A percentile compares a stretch with the other conserved stretches of the same genome.
phyloP scores from a whole-genome alignment of 2,113 vertebrate genomes.

The Bos javanicus region DNA sequence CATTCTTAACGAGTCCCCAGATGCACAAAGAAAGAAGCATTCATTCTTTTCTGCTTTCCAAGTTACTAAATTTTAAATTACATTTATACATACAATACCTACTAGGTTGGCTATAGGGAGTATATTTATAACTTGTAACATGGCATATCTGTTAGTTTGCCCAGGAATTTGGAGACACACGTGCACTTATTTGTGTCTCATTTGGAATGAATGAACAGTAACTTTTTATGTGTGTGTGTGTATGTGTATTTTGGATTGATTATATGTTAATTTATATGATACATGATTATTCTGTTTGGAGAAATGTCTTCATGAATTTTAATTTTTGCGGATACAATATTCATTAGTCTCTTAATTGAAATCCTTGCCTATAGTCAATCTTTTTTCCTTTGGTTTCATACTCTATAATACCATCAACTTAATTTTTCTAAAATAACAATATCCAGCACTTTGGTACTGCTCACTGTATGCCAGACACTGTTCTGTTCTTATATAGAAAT shows the following conservation, averaged over 20 bases:
- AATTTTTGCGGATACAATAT: not conserved
- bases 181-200: not conserved
- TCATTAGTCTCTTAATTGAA: not conserved
- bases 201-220: not conserved
- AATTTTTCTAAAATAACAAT: not conserved
- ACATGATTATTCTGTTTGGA: not conserved
- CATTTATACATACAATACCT: accelerated
- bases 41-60: not conserved
- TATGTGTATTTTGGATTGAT: not conserved
- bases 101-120: not conserved
- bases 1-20: not conserved
- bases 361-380: not conserved
- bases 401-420: not conserved
- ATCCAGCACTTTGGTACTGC: not conserved
- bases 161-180: not conserved
- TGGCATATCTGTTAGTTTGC: not conserved
- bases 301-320: not conserved
- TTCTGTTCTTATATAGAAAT: not conserved
- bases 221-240: not conserved
- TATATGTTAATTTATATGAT: not conserved
- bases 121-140: not conserved
- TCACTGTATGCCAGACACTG: not conserved
- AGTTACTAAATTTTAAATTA: not conserved
- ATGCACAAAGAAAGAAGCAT: not conserved
- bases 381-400: not conserved